Conservation (phyloP, 2,888 invertebrate species). For the Bugula neritina region DNA sequence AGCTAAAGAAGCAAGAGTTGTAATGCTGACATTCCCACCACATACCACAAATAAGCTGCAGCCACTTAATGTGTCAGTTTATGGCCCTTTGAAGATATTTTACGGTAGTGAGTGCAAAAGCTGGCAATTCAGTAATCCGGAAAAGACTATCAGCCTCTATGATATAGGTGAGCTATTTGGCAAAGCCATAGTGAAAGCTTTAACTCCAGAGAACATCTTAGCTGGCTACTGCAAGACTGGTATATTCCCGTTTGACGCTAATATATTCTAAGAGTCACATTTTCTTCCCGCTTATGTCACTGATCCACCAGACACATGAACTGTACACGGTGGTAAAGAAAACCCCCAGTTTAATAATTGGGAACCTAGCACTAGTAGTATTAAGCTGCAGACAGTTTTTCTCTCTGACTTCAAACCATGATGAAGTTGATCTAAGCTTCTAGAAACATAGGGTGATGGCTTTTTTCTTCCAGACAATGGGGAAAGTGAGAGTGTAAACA, state of each 20-base stretch:
- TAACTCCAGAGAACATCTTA: conserved; percentile 50
- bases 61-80: conserved; percentile 51
- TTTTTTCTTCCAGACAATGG: not conserved
- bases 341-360: too few species aligned
- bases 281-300: not conserved
- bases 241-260: conserved; percentile 42
- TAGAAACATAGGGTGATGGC: not conserved
- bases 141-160: conserved; percentile 51
- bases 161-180: conserved; percentile 47
- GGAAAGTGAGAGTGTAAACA: not conserved
- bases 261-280: conserved; percentile 39
- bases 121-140: conserved; percentile 46
- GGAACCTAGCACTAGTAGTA: too few species aligned
- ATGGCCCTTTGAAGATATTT: conserved; percentile 49
- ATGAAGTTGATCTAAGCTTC: not conserved
- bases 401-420: too few species aligned
- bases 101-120: conserved; percentile 37
- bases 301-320: not conserved
- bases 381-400: too few species aligned
- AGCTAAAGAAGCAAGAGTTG: conserved; percentile 46
- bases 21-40: conserved; percentile 50
- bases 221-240: conserved; percentile 44
- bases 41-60: conserved; percentile 53
- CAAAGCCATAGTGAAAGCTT: conserved; percentile 41
- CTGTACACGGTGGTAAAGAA: too few species aligned